Conservation (phyloP, 2,888 invertebrate species). For the Allygus modestus region DNA sequence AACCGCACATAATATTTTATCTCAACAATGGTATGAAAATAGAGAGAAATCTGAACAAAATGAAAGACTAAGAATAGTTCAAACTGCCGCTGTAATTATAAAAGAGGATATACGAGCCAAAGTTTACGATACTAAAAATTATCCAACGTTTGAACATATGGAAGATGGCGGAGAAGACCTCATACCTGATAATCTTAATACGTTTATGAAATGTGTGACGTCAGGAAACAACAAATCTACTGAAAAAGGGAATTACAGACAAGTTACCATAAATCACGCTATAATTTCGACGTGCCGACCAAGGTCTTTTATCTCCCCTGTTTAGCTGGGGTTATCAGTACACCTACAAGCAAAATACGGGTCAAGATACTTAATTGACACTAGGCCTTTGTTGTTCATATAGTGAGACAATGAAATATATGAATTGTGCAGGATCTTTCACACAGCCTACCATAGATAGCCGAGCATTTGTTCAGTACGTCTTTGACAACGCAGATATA, state of each 20-base stretch:
- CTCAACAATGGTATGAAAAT: constrained; percentile 69
- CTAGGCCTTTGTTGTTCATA: background rate
- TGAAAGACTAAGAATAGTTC: constrained; percentile 71
- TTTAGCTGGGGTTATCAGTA: background rate
- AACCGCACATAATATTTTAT: constrained; percentile 49
- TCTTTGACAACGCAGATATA: background rate
- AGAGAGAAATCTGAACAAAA: constrained; percentile 68
- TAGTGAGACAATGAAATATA: background rate
- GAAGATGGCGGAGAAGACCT: constrained; percentile 67
- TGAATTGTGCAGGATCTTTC: background rate
- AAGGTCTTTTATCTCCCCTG: background rate
- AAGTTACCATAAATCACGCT: background rate
- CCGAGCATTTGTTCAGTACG: background rate
- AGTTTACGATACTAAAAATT: constrained; percentile 70
- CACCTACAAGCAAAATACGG: background rate
- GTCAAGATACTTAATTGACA: background rate
- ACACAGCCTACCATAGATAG: background rate
- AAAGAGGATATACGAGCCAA: constrained; percentile 71
- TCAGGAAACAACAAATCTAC: background rate
- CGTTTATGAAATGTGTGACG: background rate
- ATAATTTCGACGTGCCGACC: background rate
- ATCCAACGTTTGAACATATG: constrained; percentile 69
- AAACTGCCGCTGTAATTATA: constrained; percentile 71
- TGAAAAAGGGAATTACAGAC: background rate
- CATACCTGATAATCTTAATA: background rate